Evolutionary conservation across 2,888 invertebrate species (phyloP).

Genomic region (Drosophila tripunctata): DNA sequence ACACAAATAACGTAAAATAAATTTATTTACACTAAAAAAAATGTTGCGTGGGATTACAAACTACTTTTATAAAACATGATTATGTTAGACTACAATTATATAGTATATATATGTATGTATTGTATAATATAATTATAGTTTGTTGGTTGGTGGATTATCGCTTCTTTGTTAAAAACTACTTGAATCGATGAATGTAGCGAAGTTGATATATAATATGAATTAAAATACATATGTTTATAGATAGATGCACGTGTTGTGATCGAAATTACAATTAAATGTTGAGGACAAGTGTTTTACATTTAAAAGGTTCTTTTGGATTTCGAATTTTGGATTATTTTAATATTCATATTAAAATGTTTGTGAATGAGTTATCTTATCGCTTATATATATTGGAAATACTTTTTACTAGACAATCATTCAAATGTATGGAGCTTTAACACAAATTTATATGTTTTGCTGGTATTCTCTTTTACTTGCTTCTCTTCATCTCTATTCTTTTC

Average conservation of each 20-base stretch:
- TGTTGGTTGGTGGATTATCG: constrained; percentile 52
- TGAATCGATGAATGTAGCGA: constrained; percentile 48
- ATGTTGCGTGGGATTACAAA: constrained; percentile 39
- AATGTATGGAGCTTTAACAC: constrained; percentile 18
- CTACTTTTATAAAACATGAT: constrained; percentile 64
- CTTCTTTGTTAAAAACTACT: constrained; percentile 20
- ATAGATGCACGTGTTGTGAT: too few relatives aligned
- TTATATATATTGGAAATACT: constrained; percentile 42
- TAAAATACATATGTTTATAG: constrained; percentile 3
- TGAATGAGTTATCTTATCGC: not conserved
- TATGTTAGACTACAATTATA: constrained; percentile 12
- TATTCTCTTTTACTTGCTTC: not conserved
- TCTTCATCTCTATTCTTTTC: too few relatives aligned
- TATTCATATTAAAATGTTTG: constrained; percentile 2
- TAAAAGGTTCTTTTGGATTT: constrained; percentile 7
- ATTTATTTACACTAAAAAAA: constrained; percentile 68
- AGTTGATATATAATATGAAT: constrained; percentile 31
- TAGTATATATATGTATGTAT: constrained; percentile 7
- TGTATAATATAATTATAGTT: constrained; percentile 24
- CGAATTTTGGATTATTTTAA: constrained; percentile 4
- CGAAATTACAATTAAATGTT: not conserved
- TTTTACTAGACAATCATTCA: constrained; percentile 21
- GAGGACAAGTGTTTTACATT: not conserved
- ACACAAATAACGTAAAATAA: constrained; percentile 39
- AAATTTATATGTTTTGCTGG: constrained; percentile 9